A percentile compares a stretch with the other conserved stretches of the same genome.
Evolutionary conservation across 2,113 vertebrate genomes (phyloP).

Genomic region (Chaetura pelagica): DNA sequence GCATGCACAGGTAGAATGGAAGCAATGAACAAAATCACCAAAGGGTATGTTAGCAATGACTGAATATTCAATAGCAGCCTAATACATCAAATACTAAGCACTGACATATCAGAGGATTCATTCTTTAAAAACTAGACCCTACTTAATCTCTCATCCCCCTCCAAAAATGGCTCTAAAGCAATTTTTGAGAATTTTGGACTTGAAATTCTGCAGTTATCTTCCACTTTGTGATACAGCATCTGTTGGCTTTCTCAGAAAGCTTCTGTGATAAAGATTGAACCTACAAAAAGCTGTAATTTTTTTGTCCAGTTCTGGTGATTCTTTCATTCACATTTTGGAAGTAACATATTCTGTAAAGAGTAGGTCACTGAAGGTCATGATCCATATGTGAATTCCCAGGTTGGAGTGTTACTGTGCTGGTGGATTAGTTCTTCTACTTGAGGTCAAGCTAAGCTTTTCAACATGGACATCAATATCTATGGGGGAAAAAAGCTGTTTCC

Average conservation of each 20-base stretch:
- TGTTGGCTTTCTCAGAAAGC: neutral
- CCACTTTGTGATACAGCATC: neutral
- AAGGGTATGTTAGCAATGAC: neutral
- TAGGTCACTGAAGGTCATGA: neutral
- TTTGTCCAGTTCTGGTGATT: neutral
- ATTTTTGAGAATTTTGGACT: neutral
- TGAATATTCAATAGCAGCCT: neutral
- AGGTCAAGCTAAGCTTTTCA: neutral
- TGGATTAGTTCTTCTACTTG: neutral
- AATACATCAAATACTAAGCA: neutral
- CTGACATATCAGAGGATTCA: neutral
- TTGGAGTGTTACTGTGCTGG: neutral
- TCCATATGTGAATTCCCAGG: neutral
- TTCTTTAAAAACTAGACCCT: neutral
- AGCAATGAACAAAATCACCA: neutral
- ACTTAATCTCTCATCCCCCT: neutral
- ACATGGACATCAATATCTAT: neutral
- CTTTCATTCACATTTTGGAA: neutral
- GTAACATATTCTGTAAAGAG: neutral
- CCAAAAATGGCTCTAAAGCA: neutral
- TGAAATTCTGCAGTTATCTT: neutral
- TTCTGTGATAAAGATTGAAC: neutral
- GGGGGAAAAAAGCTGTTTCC: neutral
- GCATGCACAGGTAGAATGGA: neutral
- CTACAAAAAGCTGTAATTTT: neutral